Percentiles rank a stretch among this genome's conserved stretches.
Evolutionary conservation across 2,797 vertebrate genomes (phyloP).

Genomic region (Typhlichthys eigenmanni): DNA sequence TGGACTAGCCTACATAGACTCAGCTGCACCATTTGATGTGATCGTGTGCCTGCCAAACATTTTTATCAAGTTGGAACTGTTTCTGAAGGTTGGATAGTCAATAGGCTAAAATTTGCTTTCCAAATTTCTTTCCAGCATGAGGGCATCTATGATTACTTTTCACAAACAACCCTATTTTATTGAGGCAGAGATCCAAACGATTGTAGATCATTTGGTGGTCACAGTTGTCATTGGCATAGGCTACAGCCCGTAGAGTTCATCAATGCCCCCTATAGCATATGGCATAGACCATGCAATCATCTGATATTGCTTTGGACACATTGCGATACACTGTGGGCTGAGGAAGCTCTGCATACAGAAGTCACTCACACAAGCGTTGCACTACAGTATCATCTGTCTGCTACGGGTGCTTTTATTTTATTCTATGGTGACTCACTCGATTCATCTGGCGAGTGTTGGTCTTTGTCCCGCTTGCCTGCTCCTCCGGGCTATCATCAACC

Average conservation of each 20-base stretch:
- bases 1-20: no score
- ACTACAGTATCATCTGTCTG: conserved; percentile 50
- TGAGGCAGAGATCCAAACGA: not conserved
- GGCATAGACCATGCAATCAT: conserved; percentile 35
- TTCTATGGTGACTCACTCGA: conserved; percentile 41
- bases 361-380: conserved; percentile 30
- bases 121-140: not conserved
- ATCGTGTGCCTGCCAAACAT: no score
- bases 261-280: conserved; percentile 41
- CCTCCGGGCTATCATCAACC: conserved; percentile 17
- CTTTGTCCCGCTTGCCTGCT: conserved; percentile 47
- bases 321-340: conserved; percentile 40
- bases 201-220: conserved; percentile 23
- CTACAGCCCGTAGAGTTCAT: conserved; percentile 4
- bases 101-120: no score
- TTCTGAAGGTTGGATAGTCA: no score
- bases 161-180: conserved; percentile 6
- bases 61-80: no score
- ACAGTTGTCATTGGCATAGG: conserved; percentile 32
- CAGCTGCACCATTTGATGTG: no score
- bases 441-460: conserved; percentile 34
- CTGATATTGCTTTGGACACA: conserved; percentile 44
- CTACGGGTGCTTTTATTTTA: conserved; percentile 26
- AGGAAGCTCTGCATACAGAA: conserved; percentile 20
- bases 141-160: conserved; percentile 46